phyloP scores from a whole-genome alignment of 2,888 invertebrate genomes.

The Capitulum mitella region DNA sequence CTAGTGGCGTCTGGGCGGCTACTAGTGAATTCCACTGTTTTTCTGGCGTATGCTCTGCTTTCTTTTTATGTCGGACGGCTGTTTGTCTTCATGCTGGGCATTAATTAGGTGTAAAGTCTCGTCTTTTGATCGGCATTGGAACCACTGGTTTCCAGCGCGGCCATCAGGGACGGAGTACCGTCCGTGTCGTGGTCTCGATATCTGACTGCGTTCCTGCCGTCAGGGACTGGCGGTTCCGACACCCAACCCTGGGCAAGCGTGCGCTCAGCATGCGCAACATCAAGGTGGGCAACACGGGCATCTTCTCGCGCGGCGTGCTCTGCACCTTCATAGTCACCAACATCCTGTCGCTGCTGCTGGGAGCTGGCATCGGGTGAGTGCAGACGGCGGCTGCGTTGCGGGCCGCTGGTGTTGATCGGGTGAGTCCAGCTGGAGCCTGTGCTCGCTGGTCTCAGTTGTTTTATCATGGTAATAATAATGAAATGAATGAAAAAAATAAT shows the following conservation, averaged over 20 bases:
- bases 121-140: too few relatives aligned
- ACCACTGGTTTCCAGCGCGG: too few relatives aligned
- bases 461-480: too few relatives aligned
- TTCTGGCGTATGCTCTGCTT: too few relatives aligned
- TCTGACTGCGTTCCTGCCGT: slow-evolving; percentile 35
- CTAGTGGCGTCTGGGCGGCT: too few relatives aligned
- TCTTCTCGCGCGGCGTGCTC: slow-evolving; percentile 81
- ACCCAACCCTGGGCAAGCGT: slow-evolving; percentile 47
- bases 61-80: too few relatives aligned
- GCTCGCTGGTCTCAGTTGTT: neutral
- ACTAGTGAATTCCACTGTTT: too few relatives aligned
- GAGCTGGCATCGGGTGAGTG: slow-evolving; percentile 80
- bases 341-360: slow-evolving; percentile 77
- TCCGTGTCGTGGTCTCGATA: too few relatives aligned
- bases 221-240: slow-evolving; percentile 80
- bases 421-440: neutral
- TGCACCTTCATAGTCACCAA: slow-evolving; percentile 85
- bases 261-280: slow-evolving; percentile 59
- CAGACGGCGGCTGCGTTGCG: neutral
- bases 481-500: too few relatives aligned
- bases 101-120: too few relatives aligned
- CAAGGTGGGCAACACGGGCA: slow-evolving; percentile 65
- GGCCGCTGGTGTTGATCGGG: neutral
- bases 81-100: too few relatives aligned
- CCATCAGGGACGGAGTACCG: too few relatives aligned